Base-by-base conservation (phyloP, 2,888 invertebrate genomes). In the Tillus elongatus region DNA sequence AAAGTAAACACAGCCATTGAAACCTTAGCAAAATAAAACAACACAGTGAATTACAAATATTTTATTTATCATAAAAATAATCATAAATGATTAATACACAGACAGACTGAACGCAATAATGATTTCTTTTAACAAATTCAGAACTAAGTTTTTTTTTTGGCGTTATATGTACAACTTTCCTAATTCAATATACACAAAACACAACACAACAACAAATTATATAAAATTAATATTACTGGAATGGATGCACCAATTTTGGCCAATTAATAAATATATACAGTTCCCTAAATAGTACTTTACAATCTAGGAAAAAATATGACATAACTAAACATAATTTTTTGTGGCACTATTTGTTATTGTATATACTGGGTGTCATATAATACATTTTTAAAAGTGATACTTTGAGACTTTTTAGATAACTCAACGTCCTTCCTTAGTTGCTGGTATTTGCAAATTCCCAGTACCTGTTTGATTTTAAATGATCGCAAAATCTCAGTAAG, bases 61-160 rank as follows among this genome's bases (percentile, higher is more conserved):
- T 59, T 60, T 58, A 61, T 61, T 60, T 55, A 57, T 62, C 60
- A 61, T 62, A 63, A 63, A 64, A 64, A 64, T 64, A 63, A 63
- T 63, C 62, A 63, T 61, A 63, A 64, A 61, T 64, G 60, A 63
- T 58, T 49, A 54, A 56, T 61, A 63, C 61, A 62, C 60, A 58
- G 58, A 63, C 59, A 60, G 55, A 60, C 54, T 57, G 53, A 58
- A 61, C 57, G 56, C 50, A 54, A 52, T 53, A 47, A 53, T 50
- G 56, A 54, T 52, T 52, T 55, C 39, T 43, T 54, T 54, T 54
- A 61, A 61, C 61, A 63, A 61, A 59, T 56, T 60, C 58, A 56
- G 52, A 60, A 52, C 56, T 56, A 59, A 52, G 52, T 54, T 53
- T 52, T n/a, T n/a, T 54, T 60, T 59, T 63, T 63, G 61, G 61